Evolutionary conservation across 1,140 invertebrate species (phyloP).

Genomic region (Drosophila ficusphila): DNA sequence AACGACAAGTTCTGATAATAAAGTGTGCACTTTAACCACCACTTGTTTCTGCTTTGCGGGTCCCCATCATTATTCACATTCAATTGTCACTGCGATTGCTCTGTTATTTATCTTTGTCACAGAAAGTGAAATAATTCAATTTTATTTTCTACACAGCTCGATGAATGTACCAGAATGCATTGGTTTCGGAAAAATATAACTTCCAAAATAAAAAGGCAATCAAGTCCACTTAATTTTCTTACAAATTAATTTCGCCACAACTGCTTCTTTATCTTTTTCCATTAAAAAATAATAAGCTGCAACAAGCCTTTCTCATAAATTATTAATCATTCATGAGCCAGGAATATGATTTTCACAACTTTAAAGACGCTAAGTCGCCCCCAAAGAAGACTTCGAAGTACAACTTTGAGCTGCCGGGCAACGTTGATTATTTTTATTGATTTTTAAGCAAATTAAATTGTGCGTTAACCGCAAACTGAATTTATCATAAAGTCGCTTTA

Average conservation of each 20-base stretch:
- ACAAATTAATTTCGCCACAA: slow-evolving; percentile 3
- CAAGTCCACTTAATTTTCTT: neutral
- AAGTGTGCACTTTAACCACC: slow-evolving; percentile 3
- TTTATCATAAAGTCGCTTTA: slow-evolving; percentile 80
- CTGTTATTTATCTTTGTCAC: slow-evolving; percentile 23
- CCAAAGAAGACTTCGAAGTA: neutral
- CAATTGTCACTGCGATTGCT: slow-evolving; percentile 8
- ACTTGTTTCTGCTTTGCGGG: neutral
- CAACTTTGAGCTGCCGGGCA: neutral
- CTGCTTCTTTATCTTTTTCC: slow-evolving; percentile 8
- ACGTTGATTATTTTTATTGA: slow-evolving; percentile 76
- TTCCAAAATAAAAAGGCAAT: neutral
- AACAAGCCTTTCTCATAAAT: slow-evolving; percentile 29
- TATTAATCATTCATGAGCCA: slow-evolving; percentile 48
- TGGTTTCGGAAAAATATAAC: no score
- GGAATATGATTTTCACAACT: slow-evolving; percentile 16
- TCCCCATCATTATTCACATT: slow-evolving; percentile 15
- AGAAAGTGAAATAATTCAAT: neutral
- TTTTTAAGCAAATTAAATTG: slow-evolving; percentile 83
- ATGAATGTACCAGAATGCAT: no score
- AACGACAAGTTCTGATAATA: slow-evolving; percentile 53
- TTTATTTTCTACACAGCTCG: neutral
- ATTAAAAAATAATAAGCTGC: slow-evolving; percentile 3
- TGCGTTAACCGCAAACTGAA: slow-evolving; percentile 75
- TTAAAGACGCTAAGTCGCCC: slow-evolving; percentile 19